Percentiles rank a stretch among this genome's conserved stretches.
phyloP scores from a whole-genome alignment of 2,888 invertebrate genomes.

The Pyrrhia umbra region DNA sequence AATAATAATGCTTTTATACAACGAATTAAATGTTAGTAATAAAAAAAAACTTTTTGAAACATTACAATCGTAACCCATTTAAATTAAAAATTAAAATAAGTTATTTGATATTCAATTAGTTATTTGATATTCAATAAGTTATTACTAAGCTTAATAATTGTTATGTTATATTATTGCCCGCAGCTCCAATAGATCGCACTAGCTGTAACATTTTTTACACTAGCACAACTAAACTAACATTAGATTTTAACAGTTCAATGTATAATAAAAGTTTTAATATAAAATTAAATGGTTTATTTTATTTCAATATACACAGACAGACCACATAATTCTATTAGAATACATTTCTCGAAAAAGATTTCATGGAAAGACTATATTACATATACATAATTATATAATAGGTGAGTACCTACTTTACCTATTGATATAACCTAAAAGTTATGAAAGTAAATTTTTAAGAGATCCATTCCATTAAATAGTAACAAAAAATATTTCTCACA shows the following conservation, averaged over 20 bases:
- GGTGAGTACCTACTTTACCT: neutral
- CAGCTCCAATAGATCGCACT: conserved; percentile 73
- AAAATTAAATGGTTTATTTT: conserved; percentile 62
- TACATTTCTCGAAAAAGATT: neutral
- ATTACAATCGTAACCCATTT: too few species aligned
- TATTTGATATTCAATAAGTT: conserved; percentile 10
- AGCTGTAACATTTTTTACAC: conserved; percentile 73
- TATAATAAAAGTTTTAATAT: conserved; percentile 83
- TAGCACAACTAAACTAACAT: conserved; percentile 79
- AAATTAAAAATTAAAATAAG: too few species aligned
- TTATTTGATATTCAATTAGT: too few species aligned
- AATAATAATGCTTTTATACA: conserved; percentile 21
- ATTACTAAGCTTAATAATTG: conserved; percentile 21
- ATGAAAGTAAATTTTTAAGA: neutral
- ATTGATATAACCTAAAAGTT: neutral
- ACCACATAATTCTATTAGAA: neutral
- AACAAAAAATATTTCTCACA: too few species aligned
- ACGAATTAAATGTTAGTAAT: conserved; percentile 32
- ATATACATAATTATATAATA: neutral
- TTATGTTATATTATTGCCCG: conserved; percentile 14
- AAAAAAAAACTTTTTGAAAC: neutral
- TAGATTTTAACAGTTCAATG: conserved; percentile 77
- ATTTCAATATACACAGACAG: conserved; percentile 15
- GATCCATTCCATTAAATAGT: neutral
- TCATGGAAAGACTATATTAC: neutral